Evolutionary conservation across 2,888 invertebrate species (phyloP).

Genomic region (Epistrophella euchroma): DNA sequence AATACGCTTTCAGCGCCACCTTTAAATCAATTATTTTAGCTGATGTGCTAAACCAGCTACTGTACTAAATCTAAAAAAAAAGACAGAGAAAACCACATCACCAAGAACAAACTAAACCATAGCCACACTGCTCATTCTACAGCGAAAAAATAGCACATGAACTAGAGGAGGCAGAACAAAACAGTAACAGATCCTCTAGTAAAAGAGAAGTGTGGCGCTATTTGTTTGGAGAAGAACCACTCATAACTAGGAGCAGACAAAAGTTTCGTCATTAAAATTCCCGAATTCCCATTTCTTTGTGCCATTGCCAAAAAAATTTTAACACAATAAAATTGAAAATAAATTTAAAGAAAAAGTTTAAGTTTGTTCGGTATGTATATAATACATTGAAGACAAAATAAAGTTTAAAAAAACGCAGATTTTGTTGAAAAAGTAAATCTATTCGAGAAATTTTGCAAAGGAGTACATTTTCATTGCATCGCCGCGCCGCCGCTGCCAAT

Average conservation of each 20-base stretch:
- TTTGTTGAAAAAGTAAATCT: slow-evolving; percentile 15
- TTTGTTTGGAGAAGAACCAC: slow-evolving; percentile 60
- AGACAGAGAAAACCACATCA: slow-evolving; percentile 17
- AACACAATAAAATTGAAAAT: background rate
- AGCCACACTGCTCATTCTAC: background rate
- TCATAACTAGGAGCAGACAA: slow-evolving; percentile 11
- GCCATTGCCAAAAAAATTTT: slow-evolving; percentile 22
- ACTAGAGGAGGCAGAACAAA: slow-evolving; percentile 28
- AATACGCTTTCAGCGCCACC: background rate
- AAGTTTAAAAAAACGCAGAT: background rate
- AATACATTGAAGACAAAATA: background rate
- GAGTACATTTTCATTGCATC: slow-evolving; percentile 42
- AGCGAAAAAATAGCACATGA: slow-evolving; percentile 13
- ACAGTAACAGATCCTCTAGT: slow-evolving; percentile 40
- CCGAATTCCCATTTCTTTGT: slow-evolving; percentile 39
- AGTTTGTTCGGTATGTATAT: background rate
- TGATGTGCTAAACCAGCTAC: background rate
- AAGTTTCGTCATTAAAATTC: slow-evolving; percentile 48
- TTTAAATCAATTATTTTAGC: background rate
- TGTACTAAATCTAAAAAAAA: background rate
- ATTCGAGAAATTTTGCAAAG: slow-evolving; percentile 40
- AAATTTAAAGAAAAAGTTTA: background rate
- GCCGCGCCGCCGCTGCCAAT: slow-evolving; percentile 25
- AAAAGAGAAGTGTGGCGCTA: slow-evolving; percentile 65
- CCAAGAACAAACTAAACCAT: background rate